Evolutionary conservation across 2,113 vertebrate genomes (phyloP).

Genomic region (Oenanthe oenanthe): DNA sequence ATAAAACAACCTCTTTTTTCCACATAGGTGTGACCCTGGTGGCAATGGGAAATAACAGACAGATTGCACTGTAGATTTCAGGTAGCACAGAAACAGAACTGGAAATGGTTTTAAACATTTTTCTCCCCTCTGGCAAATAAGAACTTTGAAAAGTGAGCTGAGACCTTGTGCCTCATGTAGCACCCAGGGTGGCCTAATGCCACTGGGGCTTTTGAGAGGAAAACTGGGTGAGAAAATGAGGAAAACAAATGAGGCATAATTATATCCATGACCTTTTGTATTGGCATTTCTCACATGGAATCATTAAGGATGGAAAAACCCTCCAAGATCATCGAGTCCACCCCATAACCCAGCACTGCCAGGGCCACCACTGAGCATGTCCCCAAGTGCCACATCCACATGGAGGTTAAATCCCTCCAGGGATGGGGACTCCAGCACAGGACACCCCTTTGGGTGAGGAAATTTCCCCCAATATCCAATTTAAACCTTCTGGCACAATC

Average conservation of each 20-base stretch:
- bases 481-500: not conserved
- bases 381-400: not conserved
- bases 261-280: not conserved
- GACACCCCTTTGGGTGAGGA: not conserved
- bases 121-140: not conserved
- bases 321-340: rapidly evolving
- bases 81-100: not conserved
- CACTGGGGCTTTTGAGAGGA: not conserved
- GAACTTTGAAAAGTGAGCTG: not conserved
- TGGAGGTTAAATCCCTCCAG: rapidly evolving
- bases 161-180: rapidly evolving
- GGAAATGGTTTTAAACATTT: not conserved
- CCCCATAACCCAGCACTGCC: not conserved
- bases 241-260: rapidly evolving
- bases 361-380: not conserved
- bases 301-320: not conserved
- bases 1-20: not conserved
- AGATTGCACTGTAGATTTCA: not conserved
- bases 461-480: not conserved
- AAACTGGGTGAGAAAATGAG: not conserved
- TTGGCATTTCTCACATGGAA: not conserved
- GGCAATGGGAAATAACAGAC: not conserved
- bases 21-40: not conserved
- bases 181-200: not conserved
- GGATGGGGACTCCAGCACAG: too few relatives aligned